Percentiles rank a stretch among this genome's conserved stretches.
Evolutionary conservation across 2,113 vertebrate species (phyloP).

Genomic region (Hippocampus mohnikei): DNA sequence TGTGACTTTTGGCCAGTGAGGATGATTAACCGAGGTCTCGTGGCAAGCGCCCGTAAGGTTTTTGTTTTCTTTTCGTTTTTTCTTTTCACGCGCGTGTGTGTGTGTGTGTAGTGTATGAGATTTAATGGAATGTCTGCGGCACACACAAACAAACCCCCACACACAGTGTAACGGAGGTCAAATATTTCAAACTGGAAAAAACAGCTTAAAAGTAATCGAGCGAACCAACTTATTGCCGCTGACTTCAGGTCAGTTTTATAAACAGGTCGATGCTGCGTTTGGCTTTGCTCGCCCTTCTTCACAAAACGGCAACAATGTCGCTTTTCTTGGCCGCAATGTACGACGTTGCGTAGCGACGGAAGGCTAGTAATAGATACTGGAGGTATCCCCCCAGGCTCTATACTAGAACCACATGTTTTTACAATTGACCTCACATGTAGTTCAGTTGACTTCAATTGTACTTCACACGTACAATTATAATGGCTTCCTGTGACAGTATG

Average conservation of each 20-base stretch:
- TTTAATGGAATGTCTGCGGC: not conserved
- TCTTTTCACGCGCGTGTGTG: not conserved
- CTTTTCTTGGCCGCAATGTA: too few species aligned
- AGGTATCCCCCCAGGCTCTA: too few species aligned
- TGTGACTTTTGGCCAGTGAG: conserved; percentile 8
- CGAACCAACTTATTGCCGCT: not conserved
- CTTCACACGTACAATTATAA: not conserved
- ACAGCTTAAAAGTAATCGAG: not conserved
- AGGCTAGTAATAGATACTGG: too few species aligned
- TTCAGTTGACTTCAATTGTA: too few species aligned
- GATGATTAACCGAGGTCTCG: conserved; percentile 12
- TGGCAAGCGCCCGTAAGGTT: not conserved
- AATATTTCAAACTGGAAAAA: conserved; percentile 3
- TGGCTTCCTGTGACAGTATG: not conserved
- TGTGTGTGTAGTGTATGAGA: not conserved
- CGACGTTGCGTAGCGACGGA: too few species aligned
- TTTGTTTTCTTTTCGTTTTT: not conserved
- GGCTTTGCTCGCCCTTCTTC: not conserved
- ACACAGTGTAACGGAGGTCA: not conserved
- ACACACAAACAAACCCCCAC: not conserved
- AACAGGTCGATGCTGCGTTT: not conserved
- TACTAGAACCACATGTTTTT: too few species aligned
- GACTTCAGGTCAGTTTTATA: not conserved
- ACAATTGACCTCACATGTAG: too few species aligned
- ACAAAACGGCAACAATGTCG: not conserved